Percentiles rank a stretch among this genome's conserved stretches.
phyloP scores from a whole-genome alignment of 1,140 invertebrate genomes.

The Brachionus paranguensis region DNA sequence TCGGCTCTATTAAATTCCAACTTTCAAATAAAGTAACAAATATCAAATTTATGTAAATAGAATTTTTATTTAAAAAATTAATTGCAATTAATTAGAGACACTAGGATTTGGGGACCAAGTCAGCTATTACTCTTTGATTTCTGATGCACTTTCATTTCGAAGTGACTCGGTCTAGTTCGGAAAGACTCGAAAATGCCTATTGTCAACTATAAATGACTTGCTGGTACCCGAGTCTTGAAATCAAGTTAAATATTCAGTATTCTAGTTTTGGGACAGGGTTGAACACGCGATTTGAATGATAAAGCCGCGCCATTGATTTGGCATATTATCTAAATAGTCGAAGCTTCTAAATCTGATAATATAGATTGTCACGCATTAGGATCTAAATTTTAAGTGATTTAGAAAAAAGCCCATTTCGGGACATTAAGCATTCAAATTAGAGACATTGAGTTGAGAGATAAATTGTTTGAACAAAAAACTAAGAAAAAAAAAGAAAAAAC shows the following conservation, averaged over 20 bases:
- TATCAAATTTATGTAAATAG: not conserved
- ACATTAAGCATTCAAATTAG: constrained; percentile 5
- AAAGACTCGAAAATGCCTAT: not conserved
- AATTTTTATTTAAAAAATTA: not conserved
- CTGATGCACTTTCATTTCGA: not conserved
- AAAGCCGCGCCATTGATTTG: not conserved
- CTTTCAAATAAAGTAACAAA: not conserved
- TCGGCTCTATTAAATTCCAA: not conserved
- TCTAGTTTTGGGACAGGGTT: not conserved
- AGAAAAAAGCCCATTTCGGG: not conserved
- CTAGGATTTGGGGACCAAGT: not conserved
- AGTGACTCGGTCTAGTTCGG: not conserved
- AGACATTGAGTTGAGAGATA: not conserved
- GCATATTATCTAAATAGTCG: not conserved
- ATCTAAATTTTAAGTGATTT: not conserved
- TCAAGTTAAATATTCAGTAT: not conserved
- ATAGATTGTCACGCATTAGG: constrained; percentile 33
- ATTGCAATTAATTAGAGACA: not conserved
- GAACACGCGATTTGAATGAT: not conserved
- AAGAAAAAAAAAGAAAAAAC: not conserved
- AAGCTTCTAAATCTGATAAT: constrained; percentile 22
- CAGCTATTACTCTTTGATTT: not conserved
- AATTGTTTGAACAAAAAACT: not conserved
- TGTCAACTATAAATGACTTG: not conserved
- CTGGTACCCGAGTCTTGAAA: not conserved